A percentile compares a stretch with the other conserved stretches of the same genome.
Evolutionary conservation across 2,113 vertebrate species (phyloP).

Genomic region (Procavia capensis): DNA sequence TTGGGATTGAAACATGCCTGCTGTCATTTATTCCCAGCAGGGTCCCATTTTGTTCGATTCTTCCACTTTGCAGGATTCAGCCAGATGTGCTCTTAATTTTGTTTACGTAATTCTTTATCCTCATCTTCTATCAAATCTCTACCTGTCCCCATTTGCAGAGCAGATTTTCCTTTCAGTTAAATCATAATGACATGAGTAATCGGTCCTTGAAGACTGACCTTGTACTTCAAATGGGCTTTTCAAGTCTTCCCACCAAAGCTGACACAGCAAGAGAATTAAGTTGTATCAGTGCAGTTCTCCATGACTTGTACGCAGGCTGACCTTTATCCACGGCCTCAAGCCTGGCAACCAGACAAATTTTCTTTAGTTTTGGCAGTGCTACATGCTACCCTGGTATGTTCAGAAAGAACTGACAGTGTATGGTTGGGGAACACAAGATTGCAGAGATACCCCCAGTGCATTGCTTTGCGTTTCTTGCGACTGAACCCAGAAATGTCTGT

Average conservation of each 20-base stretch:
- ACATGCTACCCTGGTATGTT: rapidly evolving
- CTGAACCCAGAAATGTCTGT: background rate
- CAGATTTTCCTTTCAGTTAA: background rate
- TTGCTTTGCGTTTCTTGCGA: too few species aligned
- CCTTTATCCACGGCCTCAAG: background rate
- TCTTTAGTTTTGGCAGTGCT: too few species aligned
- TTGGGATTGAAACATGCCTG: rapidly evolving
- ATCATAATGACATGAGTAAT: too few species aligned
- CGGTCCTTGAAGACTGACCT: background rate
- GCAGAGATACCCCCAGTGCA: too few species aligned
- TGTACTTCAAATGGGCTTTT: background rate
- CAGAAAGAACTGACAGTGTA: background rate
- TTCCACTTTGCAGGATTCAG: background rate
- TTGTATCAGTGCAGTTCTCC: too few species aligned
- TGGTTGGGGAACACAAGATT: rapidly evolving
- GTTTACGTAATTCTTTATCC: background rate
- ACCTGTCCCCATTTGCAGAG: background rate
- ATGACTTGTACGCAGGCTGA: too few species aligned
- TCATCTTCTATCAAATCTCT: background rate
- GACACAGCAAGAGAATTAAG: rapidly evolving
- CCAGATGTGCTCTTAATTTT: background rate
- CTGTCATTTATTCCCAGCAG: rapidly evolving
- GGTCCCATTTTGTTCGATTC: background rate
- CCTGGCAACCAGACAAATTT: rapidly evolving
- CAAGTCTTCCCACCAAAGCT: background rate